phyloP scores from a whole-genome alignment of 2,113 vertebrate species.

The Halcyon senegalensis region DNA sequence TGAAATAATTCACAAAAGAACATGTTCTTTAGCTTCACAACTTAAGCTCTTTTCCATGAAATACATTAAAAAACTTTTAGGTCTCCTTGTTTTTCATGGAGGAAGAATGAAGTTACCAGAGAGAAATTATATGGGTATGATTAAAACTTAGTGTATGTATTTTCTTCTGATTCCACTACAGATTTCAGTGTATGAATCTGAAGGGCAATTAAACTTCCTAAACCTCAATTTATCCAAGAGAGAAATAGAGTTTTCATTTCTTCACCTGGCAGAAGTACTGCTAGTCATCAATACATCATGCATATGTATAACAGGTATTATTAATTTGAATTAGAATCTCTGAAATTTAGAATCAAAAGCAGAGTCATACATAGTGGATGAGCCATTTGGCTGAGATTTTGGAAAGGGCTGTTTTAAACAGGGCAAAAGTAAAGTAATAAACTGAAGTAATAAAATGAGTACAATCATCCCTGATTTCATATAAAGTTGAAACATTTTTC shows the following conservation, averaged over 20 bases:
- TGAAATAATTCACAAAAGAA: conserved; percentile 6
- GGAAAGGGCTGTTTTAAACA: not conserved
- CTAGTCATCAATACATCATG: not conserved
- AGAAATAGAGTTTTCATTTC: not conserved
- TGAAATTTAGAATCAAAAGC: conserved; percentile 29
- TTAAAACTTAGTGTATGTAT: not conserved
- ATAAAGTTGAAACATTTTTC: not conserved
- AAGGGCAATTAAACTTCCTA: not conserved
- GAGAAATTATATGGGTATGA: accelerated
- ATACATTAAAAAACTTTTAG: conserved; percentile 12
- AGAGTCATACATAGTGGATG: not conserved
- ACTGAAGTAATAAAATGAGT: conserved; percentile 24
- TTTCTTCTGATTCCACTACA: not conserved
- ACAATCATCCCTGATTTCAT: conserved; percentile 11
- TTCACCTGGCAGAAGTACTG: not conserved
- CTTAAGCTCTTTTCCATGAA: not conserved
- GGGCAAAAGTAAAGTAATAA: not conserved
- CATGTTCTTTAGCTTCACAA: not conserved
- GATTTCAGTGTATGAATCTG: not conserved
- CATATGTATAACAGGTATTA: not conserved
- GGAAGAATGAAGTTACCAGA: not conserved
- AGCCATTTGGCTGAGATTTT: not conserved
- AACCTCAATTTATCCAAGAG: not conserved
- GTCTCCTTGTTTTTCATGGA: not conserved
- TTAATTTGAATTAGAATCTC: conserved; percentile 17